These are phyloP conservation scores for Apotomis capreana DNA, from an alignment of 2,888 invertebrate genomes.

Conservation along the genomic window DNA sequence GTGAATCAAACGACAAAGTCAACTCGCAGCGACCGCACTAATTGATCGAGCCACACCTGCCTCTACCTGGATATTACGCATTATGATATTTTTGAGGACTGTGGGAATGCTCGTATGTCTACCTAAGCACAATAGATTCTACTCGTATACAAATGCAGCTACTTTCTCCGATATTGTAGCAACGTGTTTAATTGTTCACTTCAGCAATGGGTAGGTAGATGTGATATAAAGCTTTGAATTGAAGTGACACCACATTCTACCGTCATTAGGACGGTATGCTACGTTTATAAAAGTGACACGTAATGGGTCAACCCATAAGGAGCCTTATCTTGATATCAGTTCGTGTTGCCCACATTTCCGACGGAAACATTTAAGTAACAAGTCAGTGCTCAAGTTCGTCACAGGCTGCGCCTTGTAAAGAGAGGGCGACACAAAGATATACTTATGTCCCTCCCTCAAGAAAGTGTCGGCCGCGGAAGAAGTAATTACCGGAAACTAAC, in stretches of 20 bases:
- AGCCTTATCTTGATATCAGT: constrained; percentile 47
- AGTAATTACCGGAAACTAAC: constrained; percentile 78
- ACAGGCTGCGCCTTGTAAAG: constrained; percentile 69
- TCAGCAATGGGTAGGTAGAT: constrained; percentile 5
- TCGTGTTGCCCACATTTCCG: constrained; percentile 72
- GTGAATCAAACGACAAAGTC: constrained; percentile 68
- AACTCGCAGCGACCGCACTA: constrained; percentile 60
- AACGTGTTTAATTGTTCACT: constrained; percentile 28
- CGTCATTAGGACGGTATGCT: constrained; percentile 4
- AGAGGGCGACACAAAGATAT: constrained; percentile 69
- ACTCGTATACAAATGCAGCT: constrained; percentile 26
- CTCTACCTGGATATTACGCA: constrained; percentile 44
- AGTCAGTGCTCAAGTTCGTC: constrained; percentile 72
- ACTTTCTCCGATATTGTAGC: constrained; percentile 21
- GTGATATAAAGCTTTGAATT: constrained; percentile 2
- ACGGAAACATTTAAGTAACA: constrained; percentile 70
- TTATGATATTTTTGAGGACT: constrained; percentile 43
- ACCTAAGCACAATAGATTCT: constrained; percentile 51
- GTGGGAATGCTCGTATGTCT: constrained; percentile 34
- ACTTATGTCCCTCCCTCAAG: constrained; percentile 58
- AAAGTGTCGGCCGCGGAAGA: constrained; percentile 69
- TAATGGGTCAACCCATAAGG: constrained; percentile 41
- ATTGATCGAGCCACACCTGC: constrained; percentile 77
- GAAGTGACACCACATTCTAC: constrained; percentile 7
- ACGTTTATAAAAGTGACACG: constrained; percentile 15